These are phyloP conservation scores for Rhagoletis pomonella DNA, from an alignment of 1,140 invertebrate genomes.

Conservation along the genomic window DNA sequence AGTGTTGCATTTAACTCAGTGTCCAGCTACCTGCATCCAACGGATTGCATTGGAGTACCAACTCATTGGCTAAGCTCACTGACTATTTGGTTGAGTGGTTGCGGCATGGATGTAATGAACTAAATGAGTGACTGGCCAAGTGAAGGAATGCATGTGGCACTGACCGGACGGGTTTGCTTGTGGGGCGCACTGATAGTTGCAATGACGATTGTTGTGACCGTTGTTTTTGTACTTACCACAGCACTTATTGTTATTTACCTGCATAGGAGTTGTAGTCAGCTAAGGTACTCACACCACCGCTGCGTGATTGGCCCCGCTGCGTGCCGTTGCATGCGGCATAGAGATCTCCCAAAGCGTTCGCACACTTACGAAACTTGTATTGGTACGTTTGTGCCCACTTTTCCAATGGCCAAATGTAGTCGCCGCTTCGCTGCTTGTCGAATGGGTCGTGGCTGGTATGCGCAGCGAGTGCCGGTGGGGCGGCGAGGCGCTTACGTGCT, in stretches of 20 bases:
- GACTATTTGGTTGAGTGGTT: background rate
- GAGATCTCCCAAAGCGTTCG: background rate
- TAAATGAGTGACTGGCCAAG: background rate
- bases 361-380: background rate
- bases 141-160: slow-evolving; percentile 10
- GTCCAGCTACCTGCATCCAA: background rate
- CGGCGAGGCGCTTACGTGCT: background rate
- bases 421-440: background rate
- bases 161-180: background rate
- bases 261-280: background rate
- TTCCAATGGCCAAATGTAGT: background rate
- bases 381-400: background rate
- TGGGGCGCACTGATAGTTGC: background rate
- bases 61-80: background rate
- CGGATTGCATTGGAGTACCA: background rate
- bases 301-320: background rate
- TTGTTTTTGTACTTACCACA: background rate
- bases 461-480: background rate
- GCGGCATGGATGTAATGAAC: background rate
- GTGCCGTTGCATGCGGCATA: background rate
- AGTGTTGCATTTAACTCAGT: background rate
- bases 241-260: slow-evolving; percentile 23
- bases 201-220: background rate
- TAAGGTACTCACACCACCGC: background rate
- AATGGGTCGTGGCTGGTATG: background rate